Percentiles rank a stretch among this genome's conserved stretches.
Evolutionary conservation across 2,888 invertebrate genomes (phyloP).

Genomic region (Trichopria drosophilae): DNA sequence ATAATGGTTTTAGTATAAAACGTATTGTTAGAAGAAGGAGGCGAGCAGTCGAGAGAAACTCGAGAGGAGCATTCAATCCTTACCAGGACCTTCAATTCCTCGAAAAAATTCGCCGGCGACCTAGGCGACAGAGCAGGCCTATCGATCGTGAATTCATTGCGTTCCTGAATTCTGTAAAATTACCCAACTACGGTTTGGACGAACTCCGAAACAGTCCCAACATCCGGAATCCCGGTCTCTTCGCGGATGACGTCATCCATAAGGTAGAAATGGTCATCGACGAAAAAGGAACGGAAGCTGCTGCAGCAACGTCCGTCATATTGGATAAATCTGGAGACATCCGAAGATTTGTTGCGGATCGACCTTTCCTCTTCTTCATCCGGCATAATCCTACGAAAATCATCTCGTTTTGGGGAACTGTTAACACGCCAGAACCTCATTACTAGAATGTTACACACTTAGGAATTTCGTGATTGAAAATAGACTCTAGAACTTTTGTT

Average conservation of each 20-base stretch:
- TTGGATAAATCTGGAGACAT: conserved; percentile 63
- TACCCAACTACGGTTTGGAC: conserved; percentile 48
- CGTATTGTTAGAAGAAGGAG: conserved; percentile 28
- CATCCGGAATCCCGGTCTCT: conserved; percentile 64
- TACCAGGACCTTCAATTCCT: neutral
- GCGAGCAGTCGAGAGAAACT: conserved; percentile 12
- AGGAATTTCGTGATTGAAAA: conserved; percentile 37
- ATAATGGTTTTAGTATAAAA: conserved; percentile 42
- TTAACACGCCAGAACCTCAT: conserved; percentile 63
- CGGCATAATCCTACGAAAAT: conserved; percentile 68
- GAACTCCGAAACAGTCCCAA: conserved; percentile 49
- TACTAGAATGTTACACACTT: neutral
- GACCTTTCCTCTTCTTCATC: conserved; percentile 77
- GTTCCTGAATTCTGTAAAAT: conserved; percentile 38
- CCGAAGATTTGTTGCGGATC: conserved; percentile 62
- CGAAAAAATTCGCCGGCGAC: neutral
- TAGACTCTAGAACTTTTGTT: too few species aligned
- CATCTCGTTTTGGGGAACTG: conserved; percentile 72
- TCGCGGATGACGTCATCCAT: conserved; percentile 67
- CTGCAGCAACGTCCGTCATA: conserved; percentile 67
- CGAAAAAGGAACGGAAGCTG: conserved; percentile 74
- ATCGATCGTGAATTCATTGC: conserved; percentile 43
- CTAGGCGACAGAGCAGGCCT: conserved; percentile 43
- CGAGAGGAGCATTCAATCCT: neutral
- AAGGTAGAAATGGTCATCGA: conserved; percentile 69